Evolutionary conservation across 2,797 vertebrate species (phyloP), one percentile per base, ranked within the genome.

Genomic region (Pantherophis alleghaniensis): DNA sequence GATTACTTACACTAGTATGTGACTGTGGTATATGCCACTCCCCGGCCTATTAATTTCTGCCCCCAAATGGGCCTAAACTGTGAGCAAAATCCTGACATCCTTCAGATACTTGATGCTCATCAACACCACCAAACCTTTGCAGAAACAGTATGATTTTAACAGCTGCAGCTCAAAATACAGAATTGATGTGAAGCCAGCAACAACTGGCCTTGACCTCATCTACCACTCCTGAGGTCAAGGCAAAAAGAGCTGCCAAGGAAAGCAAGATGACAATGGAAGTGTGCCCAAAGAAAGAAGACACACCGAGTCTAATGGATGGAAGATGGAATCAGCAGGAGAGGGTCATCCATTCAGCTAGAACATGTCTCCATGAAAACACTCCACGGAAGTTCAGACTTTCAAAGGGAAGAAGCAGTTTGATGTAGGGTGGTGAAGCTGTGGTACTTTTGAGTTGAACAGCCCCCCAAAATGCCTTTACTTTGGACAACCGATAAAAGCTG

Each of bases 361-460:
- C 16, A 47, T 53, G n/a, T 93, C 86, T 91, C 92, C 92, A 91
- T 91, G 87, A 87, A 91, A 91, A 93, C 92, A 63, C 87, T 28
- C 28, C 20, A 51, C 2, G 24, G 87, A 93, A 47, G 66, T 91
- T 93, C 87, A 93, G 47, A 89, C 90, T 88, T 91, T 93, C 92
- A 91, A 91, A 93, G 61, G 66, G 56, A 61, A 59, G 53, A 13
- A 60, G 92, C 92, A 60, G 86, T 86, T 91, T 55, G 74, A 88
- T 32, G 32, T 47, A 14, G 10, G 63, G 37, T 91, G 86, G 22
- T 26, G 7, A 88, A 88, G 60, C 60, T 87, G 53, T 47, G 37
- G 26, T 14, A 28, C 7, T 47, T 55, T 63, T 87, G 89, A 91
- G 92, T 28, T 74, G 18, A 87, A 91, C 24, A 16, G 28, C 42